These are phyloP conservation scores for Metridium senile DNA, from an alignment of 92 coral and sea anemone species.

Conservation along the genomic window DNA sequence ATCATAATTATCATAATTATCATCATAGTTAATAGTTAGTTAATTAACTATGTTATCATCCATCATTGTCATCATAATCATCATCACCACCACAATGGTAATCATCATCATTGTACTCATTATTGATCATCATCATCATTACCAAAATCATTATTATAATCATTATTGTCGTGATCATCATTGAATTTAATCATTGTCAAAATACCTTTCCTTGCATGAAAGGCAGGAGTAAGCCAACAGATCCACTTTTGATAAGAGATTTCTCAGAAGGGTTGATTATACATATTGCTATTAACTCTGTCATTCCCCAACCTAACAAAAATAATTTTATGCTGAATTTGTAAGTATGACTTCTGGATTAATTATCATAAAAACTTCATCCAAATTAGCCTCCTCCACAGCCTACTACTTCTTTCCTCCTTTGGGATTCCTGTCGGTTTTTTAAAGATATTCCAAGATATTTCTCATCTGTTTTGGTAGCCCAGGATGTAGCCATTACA, in stretches of 20 bases:
- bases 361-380: neutral
- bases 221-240: constrained; percentile 57
- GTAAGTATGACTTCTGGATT: neutral
- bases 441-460: no score
- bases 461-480: no score
- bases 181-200: neutral
- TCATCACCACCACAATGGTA: neutral
- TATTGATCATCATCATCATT: neutral
- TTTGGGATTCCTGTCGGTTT: no score
- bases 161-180: neutral
- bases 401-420: no score
- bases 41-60: neutral
- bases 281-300: constrained; percentile 55
- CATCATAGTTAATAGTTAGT: neutral
- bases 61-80: neutral
- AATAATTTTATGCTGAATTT: neutral
- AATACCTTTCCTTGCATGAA: constrained; percentile 52
- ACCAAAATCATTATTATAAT: neutral
- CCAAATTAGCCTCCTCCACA: neutral
- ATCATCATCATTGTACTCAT: neutral
- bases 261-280: constrained; percentile 25
- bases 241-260: constrained; percentile 49
- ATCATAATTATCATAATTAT: neutral
- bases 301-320: constrained; percentile 61
- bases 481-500: no score